Base-by-base conservation (phyloP, 1,140 invertebrate genomes). In the Lepidurus apus region DNA sequence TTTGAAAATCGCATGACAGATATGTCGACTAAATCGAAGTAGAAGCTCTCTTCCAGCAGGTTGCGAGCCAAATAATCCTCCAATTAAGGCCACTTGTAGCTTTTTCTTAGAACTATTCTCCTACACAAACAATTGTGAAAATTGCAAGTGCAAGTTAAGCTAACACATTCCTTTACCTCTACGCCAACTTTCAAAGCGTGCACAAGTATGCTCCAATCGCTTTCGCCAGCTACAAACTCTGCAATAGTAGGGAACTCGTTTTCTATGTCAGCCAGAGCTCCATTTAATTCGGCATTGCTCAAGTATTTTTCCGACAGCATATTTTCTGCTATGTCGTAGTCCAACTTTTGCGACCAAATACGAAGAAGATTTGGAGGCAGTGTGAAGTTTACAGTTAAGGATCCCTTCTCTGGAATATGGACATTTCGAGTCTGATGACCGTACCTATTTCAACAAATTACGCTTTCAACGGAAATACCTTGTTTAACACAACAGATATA, bases 11-110 rank as follows among this genome's bases (percentile, higher is more conserved):
- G 92, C 94, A 77, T 87, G 89, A 11, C 91, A 83, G 17, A 98
- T 86, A 86, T 98, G 95, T 0, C 93, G 88, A 0, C 92, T 91
- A 74, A 98, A 87, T 83, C 95, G 90, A 1, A 96, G 83, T 0
- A 93, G 84, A 43, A 98, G 87, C 85, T 98, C 95, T 79, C 93
- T 88, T 0, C 94, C 95, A n/a, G 93, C 85, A 1, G 94, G 92
- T 4, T 65, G 53, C 5, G 53, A 65, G 21, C 53, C 53, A 65
- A 65, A 65, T 9, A 65, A 0, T 65, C 53, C 53, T 65, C 53
- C 53, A 7, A 65, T 21, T 65, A 65, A 21, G 1, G 53, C 53
- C 13, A 65, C 53, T 65, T 65, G 53, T 17, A 65, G 7, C 21
- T 65, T 65, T 65, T 65, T 65, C 13, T 0, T 17, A 9, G 9